These are phyloP conservation scores for Porites rus DNA, from an alignment of 92 coral and sea anemone species.

Conservation along the genomic window DNA sequence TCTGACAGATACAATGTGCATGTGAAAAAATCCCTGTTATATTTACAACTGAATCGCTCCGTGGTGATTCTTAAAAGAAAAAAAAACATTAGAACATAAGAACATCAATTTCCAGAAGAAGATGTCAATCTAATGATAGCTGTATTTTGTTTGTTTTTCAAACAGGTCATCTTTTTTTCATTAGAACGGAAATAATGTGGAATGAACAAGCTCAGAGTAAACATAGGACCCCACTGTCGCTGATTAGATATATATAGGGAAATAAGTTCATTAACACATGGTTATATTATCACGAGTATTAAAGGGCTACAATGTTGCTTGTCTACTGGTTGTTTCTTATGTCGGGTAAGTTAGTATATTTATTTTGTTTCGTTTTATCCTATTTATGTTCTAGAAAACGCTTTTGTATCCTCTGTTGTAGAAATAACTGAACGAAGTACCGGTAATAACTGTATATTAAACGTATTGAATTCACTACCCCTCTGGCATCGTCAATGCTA, in stretches of 20 bases:
- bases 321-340: constrained; percentile 2
- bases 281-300: background rate
- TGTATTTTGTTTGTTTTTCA: background rate
- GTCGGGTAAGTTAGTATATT: constrained; percentile 14
- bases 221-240: background rate
- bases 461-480: too few species aligned
- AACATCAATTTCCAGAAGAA: background rate
- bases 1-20: too few species aligned
- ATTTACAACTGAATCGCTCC: too few species aligned
- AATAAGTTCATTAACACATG: constrained; percentile 10
- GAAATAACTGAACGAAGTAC: too few species aligned
- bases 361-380: background rate
- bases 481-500: too few species aligned
- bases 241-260: constrained; percentile 18
- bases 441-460: too few species aligned
- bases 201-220: background rate
- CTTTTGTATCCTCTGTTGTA: background rate
- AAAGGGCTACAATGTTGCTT: constrained; percentile 17
- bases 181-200: background rate
- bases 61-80: too few species aligned
- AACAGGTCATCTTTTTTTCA: background rate
- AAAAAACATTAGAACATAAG: too few species aligned
- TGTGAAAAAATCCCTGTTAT: too few species aligned
- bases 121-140: background rate
- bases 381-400: background rate